Evolutionary conservation across 2,797 vertebrate species (phyloP), one percentile per base, ranked within the genome.

Genomic region (Anas bahamensis): DNA sequence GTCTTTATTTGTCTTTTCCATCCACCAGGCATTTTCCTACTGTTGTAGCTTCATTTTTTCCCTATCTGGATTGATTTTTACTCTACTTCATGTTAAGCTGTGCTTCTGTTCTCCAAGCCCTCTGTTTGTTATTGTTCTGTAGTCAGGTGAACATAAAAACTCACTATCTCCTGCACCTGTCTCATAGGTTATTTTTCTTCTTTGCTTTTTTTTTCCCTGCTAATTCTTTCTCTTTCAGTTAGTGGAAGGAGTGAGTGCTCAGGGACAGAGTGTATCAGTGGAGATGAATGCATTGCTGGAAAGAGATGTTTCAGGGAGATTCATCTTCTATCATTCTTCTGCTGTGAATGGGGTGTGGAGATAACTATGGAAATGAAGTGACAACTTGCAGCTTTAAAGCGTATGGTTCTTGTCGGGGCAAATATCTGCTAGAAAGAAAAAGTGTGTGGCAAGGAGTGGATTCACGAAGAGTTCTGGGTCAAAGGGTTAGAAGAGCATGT

Each of bases 291-390:
- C 53, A 11, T 64, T 60, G 24, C 22, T 59, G 31, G 52, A 53
- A 93, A 55, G 69, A 74, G 39, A 29, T 52, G 35, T 77, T 93
- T 82, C 33, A 0, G 7, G 41, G 33, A 75, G 35, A 65, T 79
- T 65, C 0, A 10, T 86, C 11, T 35, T 83, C 52, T 83, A 41
- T 68, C 37, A 10, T 76, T 90, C 63, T 86, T 71, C 65, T 69
- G 22, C 48, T 83, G 46, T 76, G 76, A 18, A 44, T 41, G 26
- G 59, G 37, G 13, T 71, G 26, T 57, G 50, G 56, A 70, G 52
- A 92, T 80, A 77, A 26, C 18, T 65, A 46, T 70, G 68, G 52
- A 90, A 94, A 89, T 89, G 65, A 72, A 91, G 55, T 63, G n/a
- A 29, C 35, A 80, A 19, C 63, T 81, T 53, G 19, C 63, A 63